phyloP scores from a whole-genome alignment of 2,113 vertebrate genomes.

The Cavia porcellus region DNA sequence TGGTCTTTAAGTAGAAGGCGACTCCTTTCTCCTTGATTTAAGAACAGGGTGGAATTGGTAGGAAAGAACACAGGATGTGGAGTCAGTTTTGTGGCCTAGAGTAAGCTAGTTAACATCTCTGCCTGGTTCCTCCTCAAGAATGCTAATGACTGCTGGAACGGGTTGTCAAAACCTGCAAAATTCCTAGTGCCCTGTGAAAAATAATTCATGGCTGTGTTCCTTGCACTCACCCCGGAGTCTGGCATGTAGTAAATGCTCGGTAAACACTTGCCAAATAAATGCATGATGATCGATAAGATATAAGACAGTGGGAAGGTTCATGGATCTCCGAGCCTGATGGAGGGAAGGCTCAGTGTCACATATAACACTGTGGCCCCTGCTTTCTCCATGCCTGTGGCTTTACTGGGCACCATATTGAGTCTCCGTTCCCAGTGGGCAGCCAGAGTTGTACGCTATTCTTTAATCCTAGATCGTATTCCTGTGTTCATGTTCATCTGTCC shows the following conservation, averaged over 20 bases:
- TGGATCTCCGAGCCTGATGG: neutral
- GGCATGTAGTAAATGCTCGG: neutral
- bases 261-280: neutral
- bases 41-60: neutral
- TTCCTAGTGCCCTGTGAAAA: rapidly evolving
- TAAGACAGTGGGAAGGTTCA: neutral
- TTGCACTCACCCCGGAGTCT: neutral
- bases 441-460: neutral
- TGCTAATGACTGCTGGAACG: neutral
- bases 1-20: neutral
- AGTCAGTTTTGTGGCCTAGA: neutral
- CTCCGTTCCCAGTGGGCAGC: neutral
- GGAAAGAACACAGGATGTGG: no score
- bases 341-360: neutral
- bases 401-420: rapidly evolving
- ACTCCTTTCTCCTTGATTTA: neutral
- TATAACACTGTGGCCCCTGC: neutral
- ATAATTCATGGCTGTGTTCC: neutral
- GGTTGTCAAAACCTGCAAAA: neutral
- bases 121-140: neutral
- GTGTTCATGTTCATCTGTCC: neutral
- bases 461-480: no score
- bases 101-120: neutral
- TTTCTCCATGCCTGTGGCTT: neutral
- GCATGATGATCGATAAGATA: neutral